Evolutionary conservation across 2,113 vertebrate species (phyloP).

Genomic region (Perca flavescens): DNA sequence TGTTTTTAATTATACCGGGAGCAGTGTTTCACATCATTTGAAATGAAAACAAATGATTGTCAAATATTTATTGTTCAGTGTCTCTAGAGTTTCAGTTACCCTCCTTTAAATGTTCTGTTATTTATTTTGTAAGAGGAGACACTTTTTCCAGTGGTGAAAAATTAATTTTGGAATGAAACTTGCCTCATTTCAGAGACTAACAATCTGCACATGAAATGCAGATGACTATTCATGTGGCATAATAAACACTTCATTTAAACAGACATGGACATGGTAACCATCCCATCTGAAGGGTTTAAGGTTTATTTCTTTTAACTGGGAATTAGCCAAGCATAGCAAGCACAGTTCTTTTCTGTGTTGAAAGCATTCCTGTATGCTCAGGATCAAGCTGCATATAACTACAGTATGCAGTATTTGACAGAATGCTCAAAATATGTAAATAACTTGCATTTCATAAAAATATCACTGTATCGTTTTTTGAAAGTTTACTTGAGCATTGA

Average conservation of each 20-base stretch:
- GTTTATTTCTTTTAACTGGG: constrained; percentile 50
- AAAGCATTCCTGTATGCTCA: constrained; percentile 12
- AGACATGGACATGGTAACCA: constrained; percentile 9
- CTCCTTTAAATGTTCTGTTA: constrained; percentile 21
- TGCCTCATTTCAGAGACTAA: not conserved
- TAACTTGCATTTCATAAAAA: constrained; percentile 9
- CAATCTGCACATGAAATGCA: constrained; percentile 11
- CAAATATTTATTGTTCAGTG: constrained; percentile 34
- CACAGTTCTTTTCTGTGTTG: constrained; percentile 13
- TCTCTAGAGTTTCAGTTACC: constrained; percentile 30
- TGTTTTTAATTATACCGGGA: constrained; percentile 41
- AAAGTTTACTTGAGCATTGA: constrained; percentile 9
- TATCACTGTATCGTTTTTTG: not conserved
- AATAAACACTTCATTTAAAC: constrained; percentile 39
- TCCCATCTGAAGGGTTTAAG: constrained; percentile 16
- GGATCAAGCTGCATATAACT: constrained; percentile 18
- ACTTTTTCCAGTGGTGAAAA: constrained; percentile 1
- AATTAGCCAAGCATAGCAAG: constrained; percentile 48
- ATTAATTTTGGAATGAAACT: not conserved
- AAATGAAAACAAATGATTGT: constrained; percentile 56
- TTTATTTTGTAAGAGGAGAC: constrained; percentile 30
- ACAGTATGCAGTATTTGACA: constrained; percentile 13
- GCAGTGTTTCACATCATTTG: constrained; percentile 48
- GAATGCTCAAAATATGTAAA: constrained; percentile 35
- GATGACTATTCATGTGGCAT: constrained; percentile 18